Evolutionary conservation across 1,140 invertebrate species (phyloP).

Genomic region (Brachionus calyciflorus): DNA sequence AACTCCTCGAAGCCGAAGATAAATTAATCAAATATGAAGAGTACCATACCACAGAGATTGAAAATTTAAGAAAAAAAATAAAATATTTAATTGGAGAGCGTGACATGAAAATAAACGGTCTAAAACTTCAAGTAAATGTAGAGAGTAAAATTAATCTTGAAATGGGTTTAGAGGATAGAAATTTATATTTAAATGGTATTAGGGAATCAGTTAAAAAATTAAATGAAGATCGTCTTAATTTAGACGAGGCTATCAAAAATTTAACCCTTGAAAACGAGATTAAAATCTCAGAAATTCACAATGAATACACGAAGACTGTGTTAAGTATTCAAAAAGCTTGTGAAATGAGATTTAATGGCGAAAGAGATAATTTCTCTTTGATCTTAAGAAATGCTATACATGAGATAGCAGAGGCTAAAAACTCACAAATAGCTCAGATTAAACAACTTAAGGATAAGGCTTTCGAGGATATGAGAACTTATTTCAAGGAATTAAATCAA

Average conservation of each 20-base stretch:
- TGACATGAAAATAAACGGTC: conserved; percentile 7
- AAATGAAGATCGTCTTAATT: conserved; percentile 16
- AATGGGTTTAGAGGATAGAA: not conserved
- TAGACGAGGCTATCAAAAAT: conserved; percentile 17
- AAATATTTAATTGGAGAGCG: conserved; percentile 31
- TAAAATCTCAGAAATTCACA: not conserved
- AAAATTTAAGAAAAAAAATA: conserved; percentile 7
- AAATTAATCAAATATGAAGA: conserved; percentile 13
- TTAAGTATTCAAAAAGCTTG: not conserved
- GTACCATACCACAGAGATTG: not conserved
- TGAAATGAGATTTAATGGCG: not conserved
- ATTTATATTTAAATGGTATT: conserved; percentile 8
- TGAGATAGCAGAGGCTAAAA: conserved; percentile 26
- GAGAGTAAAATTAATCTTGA: not conserved
- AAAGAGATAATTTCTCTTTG: conserved; percentile 14
- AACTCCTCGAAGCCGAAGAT: not conserved
- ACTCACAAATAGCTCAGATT: not conserved
- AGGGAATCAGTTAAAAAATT: not conserved
- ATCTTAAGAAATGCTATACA: conserved; percentile 16
- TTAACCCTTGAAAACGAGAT: conserved; percentile 15
- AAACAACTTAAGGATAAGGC: conserved; percentile 6
- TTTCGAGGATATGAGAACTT: conserved; percentile 28
- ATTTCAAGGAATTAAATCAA: conserved; percentile 8
- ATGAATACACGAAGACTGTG: not conserved
- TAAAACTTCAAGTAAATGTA: not conserved